Base-by-base conservation (phyloP, 2,888 invertebrate species). In the Cephus nigrinus region DNA sequence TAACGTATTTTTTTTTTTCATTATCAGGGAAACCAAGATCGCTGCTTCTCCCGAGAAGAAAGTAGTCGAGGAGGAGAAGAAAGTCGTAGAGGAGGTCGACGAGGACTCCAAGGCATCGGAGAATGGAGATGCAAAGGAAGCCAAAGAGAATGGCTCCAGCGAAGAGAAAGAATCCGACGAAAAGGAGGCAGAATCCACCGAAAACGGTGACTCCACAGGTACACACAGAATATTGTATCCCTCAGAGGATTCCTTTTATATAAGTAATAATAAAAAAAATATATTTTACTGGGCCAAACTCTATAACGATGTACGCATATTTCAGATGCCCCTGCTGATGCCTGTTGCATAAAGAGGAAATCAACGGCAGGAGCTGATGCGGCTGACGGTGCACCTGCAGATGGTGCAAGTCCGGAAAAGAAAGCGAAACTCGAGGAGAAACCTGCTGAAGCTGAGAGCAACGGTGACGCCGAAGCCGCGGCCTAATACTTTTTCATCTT, bases 381-480 rank as follows among this genome's bases (percentile, higher is more conserved):
- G 12, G 90, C 92, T 32, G 92, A 91, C 73, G 88, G 85, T 69
- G 84, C 88, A 76, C 86, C 90, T 12, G 90, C 90, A 36, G 95
- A 95, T 82, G 95, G 94, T 84, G 93, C 93, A 74, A 94, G 94
- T 80, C 95, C 95, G 12, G 95, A 95, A 88, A 96, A 96, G 92
- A 96, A 96, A 88, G 94, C 95, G 82, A 96, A 95, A 92, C 92
- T 95, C 77, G 94, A 93, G 23, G 95, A 95, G 74, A 94, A 94
- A 81, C 81, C 88, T n/a, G 93, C 93, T 23, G 95, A 95, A 86
- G 92, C 92, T 40, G 93, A 93, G 84, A 92, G 92, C 82, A 93
- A 93, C 84, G 93, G 92, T 73, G 92, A 93, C 35, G 93, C 93
- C 79, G 87, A 89, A 76, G 93, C 94, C 87, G 81, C 84, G 77